phyloP scores from a whole-genome alignment of 1,140 invertebrate genomes.

The Nylanderia fulva region DNA sequence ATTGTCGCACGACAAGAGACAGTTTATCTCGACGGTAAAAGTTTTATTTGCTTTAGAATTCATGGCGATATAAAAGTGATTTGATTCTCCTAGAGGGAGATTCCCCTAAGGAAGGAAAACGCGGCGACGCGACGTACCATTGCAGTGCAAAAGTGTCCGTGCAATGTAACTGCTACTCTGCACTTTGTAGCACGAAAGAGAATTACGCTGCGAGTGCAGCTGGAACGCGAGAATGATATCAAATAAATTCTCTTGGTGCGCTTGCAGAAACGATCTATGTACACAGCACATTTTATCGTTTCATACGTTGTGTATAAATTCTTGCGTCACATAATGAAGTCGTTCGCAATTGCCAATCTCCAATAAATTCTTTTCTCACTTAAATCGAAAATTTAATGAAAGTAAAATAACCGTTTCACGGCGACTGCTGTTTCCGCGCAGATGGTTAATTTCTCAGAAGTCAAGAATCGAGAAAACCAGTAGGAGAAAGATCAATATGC shows the following conservation, averaged over 20 bases:
- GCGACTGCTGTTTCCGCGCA: neutral
- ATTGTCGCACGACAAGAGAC: neutral
- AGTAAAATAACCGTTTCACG: conserved; percentile 25
- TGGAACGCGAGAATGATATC: conserved; percentile 41
- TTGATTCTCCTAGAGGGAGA: conserved; percentile 38
- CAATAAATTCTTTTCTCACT: conserved; percentile 4
- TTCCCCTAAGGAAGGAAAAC: conserved; percentile 4
- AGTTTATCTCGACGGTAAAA: conserved; percentile 39
- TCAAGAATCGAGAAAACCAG: neutral
- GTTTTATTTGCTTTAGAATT: conserved; percentile 38
- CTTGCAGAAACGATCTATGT: neutral
- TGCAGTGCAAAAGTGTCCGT: neutral
- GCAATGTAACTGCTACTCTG: conserved; percentile 31
- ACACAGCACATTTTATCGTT: neutral
- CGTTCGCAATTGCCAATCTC: conserved; percentile 11
- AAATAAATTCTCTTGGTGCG: conserved; percentile 39
- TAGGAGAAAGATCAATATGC: conserved; percentile 23
- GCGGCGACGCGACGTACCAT: neutral
- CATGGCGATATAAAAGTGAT: conserved; percentile 52
- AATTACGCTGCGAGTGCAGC: conserved; percentile 33
- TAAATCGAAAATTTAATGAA: conserved; percentile 50
- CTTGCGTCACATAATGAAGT: conserved; percentile 9
- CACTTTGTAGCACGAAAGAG: conserved; percentile 23
- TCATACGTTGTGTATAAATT: conserved; percentile 9
- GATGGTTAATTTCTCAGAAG: neutral